Conservation (phyloP, 2,888 invertebrate genomes). For the Eumerus sabulonum region DNA sequence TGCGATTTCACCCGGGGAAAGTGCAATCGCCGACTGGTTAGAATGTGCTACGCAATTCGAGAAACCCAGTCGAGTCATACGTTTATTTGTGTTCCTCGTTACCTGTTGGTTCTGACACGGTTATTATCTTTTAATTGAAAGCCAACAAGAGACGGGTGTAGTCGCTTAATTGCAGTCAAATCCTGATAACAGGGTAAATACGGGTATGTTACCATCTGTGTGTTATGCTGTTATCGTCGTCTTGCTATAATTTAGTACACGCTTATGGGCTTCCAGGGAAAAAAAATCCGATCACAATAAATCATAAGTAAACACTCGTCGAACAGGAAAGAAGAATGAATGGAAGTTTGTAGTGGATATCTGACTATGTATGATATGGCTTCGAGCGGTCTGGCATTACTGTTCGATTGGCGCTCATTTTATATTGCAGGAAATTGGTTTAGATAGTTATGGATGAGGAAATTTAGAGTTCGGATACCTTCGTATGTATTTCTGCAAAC, state of each 20-base stretch:
- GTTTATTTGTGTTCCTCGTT: neutral
- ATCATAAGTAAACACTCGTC: slow-evolving; percentile 49
- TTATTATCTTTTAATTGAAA: slow-evolving; percentile 50
- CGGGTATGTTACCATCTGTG: neutral
- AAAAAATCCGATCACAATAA: slow-evolving; percentile 42
- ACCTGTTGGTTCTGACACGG: neutral
- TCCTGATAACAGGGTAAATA: slow-evolving; percentile 18
- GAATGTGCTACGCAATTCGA: too few relatives aligned
- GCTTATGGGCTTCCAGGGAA: neutral
- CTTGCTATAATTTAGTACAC: slow-evolving; percentile 21
- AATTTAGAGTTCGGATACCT: neutral
- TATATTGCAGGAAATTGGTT: slow-evolving; percentile 12
- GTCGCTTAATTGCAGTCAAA: slow-evolving; percentile 27
- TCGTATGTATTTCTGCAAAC: slow-evolving; percentile 4
- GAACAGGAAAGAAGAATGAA: slow-evolving; percentile 24
- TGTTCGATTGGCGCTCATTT: neutral
- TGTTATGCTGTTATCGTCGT: neutral
- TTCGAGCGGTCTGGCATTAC: too few relatives aligned
- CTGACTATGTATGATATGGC: slow-evolving; percentile 1
- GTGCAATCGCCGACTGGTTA: too few relatives aligned
- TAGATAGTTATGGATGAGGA: neutral
- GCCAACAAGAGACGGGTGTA: slow-evolving; percentile 24
- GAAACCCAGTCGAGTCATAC: too few relatives aligned
- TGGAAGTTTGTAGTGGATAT: slow-evolving; percentile 4
- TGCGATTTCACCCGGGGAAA: slow-evolving; percentile 21